Evolutionary conservation across 1,140 invertebrate genomes (phyloP).

Genomic region (Xylocopa sonorina): DNA sequence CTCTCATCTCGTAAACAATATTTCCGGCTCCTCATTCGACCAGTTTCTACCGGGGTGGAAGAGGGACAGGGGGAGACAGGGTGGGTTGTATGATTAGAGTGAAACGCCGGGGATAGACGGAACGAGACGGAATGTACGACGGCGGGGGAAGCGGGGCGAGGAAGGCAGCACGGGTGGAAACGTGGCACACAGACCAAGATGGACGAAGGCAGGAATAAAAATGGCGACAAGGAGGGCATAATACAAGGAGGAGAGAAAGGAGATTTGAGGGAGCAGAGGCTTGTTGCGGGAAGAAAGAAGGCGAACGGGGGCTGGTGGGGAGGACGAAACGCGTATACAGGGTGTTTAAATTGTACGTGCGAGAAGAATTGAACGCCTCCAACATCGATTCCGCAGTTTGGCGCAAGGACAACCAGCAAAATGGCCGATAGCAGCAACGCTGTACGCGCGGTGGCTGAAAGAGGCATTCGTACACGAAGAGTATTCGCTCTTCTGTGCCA

Average conservation of each 20-base stretch:
- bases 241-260: constrained; percentile 15
- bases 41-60: constrained; percentile 19
- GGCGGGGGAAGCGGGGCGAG: background rate
- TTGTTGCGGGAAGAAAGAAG: background rate
- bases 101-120: background rate
- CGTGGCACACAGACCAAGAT: background rate
- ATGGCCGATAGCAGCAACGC: no score
- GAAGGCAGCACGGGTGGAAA: background rate
- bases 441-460: no score
- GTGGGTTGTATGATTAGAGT: constrained; percentile 27
- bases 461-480: no score
- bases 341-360: constrained; percentile 15
- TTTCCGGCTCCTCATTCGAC: constrained; percentile 42
- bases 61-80: constrained; percentile 18
- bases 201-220: constrained; percentile 22
- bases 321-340: background rate
- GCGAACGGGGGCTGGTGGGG: background rate
- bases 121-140: background rate
- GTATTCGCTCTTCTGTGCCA: no score
- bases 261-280: constrained; percentile 10
- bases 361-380: background rate
- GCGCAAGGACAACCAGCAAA: no score
- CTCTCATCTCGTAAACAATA: constrained; percentile 37
- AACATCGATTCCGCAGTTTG: no score
- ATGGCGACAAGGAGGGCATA: constrained; percentile 25